Evolutionary conservation across 2,113 vertebrate species (phyloP).

Genomic region (Vicugna pacos): DNA sequence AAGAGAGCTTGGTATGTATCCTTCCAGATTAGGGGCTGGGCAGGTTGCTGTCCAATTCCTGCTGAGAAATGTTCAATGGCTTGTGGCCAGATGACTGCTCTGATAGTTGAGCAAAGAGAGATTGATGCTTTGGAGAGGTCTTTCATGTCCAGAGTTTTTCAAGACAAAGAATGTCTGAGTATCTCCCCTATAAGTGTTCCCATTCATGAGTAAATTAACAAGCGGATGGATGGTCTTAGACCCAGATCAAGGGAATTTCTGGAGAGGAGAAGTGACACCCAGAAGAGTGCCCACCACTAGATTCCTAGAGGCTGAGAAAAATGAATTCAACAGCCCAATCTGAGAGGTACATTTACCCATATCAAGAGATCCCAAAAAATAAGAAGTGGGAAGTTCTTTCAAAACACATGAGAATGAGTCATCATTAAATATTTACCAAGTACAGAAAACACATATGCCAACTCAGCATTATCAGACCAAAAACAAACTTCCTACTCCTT

Average conservation of each 20-base stretch:
- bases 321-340: neutral
- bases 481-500: conserved; percentile 4
- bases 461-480: neutral
- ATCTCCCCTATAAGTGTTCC: neutral
- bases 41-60: neutral
- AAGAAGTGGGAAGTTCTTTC: neutral
- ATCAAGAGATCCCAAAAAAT: conserved; percentile 27
- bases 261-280: neutral
- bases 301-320: neutral
- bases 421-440: neutral
- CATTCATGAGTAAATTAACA: neutral
- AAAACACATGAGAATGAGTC: neutral
- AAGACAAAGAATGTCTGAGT: neutral
- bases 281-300: neutral
- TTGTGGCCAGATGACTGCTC: neutral
- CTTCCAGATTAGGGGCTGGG: neutral
- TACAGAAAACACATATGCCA: neutral
- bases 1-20: neutral
- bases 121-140: neutral
- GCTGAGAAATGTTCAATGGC: conserved; percentile 12
- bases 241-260: neutral
- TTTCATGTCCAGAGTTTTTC: neutral
- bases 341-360: neutral
- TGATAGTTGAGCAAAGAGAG: neutral
- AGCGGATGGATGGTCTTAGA: neutral